A percentile compares a stretch with the other conserved stretches of the same genome.
Evolutionary conservation across 2,113 vertebrate genomes (phyloP).

Genomic region (Thermophis baileyi): DNA sequence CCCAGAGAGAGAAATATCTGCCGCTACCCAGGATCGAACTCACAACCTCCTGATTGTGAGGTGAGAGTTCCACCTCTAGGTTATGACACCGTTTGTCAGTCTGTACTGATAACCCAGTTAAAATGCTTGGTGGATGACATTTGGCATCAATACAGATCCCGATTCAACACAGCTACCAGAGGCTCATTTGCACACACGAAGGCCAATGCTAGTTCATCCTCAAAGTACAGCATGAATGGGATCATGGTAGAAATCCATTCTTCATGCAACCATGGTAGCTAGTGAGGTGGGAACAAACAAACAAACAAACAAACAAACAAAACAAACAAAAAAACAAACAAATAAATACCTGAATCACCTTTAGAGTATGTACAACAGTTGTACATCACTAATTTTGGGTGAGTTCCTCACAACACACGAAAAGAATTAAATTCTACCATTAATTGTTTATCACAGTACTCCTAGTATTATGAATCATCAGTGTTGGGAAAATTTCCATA

Average conservation of each 20-base stretch:
- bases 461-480: slow-evolving; percentile 17
- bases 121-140: background rate
- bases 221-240: background rate
- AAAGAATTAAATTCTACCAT: slow-evolving; percentile 5
- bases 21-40: background rate
- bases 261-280: background rate
- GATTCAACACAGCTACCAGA: background rate
- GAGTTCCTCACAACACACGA: background rate
- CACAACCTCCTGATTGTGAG: too few species aligned
- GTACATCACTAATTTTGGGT: background rate
- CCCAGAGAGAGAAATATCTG: background rate
- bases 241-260: background rate
- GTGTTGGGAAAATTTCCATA: slow-evolving; percentile 17
- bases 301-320: background rate
- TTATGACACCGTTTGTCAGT: background rate
- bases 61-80: background rate
- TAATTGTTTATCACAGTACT: slow-evolving; percentile 16
- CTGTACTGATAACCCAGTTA: background rate
- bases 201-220: background rate
- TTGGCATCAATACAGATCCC: too few species aligned
- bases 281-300: background rate
- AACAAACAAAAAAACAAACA: too few species aligned
- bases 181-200: background rate
- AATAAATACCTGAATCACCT: background rate
- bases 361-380: background rate